Conservation (phyloP, 2,113 vertebrate genomes). For the Crotalus tigris region DNA sequence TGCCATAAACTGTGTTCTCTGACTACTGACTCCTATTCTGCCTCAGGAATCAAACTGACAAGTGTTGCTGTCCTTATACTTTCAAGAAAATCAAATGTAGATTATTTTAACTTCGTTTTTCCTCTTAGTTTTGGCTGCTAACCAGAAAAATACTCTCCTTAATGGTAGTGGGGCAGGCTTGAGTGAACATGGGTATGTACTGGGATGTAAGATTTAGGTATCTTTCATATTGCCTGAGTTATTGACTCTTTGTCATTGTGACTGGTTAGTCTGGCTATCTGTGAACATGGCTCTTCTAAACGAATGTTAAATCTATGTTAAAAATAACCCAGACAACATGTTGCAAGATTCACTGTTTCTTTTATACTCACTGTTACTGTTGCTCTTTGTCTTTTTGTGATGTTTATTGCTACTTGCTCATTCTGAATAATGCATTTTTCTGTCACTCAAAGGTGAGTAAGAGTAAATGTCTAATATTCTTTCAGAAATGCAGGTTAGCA, state of each 20-base stretch:
- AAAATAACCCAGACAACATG: background rate
- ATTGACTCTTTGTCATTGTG: background rate
- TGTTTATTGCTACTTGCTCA: background rate
- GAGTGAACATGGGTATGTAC: background rate
- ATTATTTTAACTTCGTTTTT: background rate
- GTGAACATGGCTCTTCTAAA: background rate
- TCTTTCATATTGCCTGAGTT: background rate
- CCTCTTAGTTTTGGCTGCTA: background rate
- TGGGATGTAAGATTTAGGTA: background rate
- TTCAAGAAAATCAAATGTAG: background rate
- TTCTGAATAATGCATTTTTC: background rate
- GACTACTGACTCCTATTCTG: background rate
- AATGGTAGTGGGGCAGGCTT: background rate
- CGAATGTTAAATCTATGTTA: background rate
- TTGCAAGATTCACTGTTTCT: background rate
- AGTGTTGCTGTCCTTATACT: background rate
- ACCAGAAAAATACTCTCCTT: background rate
- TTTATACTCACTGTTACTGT: background rate
- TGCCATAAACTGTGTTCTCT: background rate
- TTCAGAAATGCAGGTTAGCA: background rate
- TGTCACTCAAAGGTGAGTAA: background rate
- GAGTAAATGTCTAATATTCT: background rate
- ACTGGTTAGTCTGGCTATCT: background rate
- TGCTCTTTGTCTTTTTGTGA: background rate
- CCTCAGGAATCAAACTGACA: background rate